These are phyloP conservation scores for Ips typographus DNA, from an alignment of 1,140 invertebrate genomes.

Conservation along the genomic window DNA sequence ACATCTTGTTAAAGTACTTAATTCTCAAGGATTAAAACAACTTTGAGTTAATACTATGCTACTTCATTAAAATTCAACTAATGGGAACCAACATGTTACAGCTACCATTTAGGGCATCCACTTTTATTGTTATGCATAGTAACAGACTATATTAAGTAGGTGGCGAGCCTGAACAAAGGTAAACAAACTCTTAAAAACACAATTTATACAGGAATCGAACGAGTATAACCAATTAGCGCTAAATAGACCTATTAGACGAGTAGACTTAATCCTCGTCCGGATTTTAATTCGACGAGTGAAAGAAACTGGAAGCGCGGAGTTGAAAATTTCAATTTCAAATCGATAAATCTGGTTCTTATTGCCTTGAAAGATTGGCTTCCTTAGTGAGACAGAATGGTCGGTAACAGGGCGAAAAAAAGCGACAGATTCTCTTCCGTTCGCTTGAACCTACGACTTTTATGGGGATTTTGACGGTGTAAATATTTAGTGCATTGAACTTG, in stretches of 20 bases:
- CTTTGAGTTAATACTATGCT: too few species aligned
- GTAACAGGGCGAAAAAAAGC: not conserved
- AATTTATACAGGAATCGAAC: too few species aligned
- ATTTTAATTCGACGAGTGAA: slow-evolving; percentile 17
- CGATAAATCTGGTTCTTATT: slow-evolving; percentile 28
- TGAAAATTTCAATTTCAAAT: slow-evolving; percentile 30
- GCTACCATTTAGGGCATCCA: too few species aligned
- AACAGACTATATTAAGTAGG: too few species aligned
- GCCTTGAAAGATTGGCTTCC: slow-evolving; percentile 24
- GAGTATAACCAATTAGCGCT: not conserved
- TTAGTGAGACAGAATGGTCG: slow-evolving; percentile 5
- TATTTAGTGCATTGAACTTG: slow-evolving; percentile 1
- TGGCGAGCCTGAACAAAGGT: too few species aligned
- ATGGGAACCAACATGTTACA: too few species aligned
- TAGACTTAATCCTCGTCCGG: slow-evolving; percentile 15
- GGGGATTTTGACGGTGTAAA: not conserved
- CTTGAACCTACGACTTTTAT: slow-evolving; percentile 2
- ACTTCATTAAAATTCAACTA: too few species aligned
- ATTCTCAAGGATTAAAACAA: too few species aligned
- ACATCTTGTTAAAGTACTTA: too few species aligned
- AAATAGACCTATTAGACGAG: slow-evolving; percentile 27
- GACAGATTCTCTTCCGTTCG: not conserved
- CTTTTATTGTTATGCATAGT: too few species aligned
- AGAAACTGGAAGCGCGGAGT: slow-evolving; percentile 13
- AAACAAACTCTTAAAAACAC: too few species aligned